These are phyloP conservation scores for Orientallactaga sibirica DNA, from an alignment of 2,797 vertebrate genomes.

Conservation along the genomic window DNA sequence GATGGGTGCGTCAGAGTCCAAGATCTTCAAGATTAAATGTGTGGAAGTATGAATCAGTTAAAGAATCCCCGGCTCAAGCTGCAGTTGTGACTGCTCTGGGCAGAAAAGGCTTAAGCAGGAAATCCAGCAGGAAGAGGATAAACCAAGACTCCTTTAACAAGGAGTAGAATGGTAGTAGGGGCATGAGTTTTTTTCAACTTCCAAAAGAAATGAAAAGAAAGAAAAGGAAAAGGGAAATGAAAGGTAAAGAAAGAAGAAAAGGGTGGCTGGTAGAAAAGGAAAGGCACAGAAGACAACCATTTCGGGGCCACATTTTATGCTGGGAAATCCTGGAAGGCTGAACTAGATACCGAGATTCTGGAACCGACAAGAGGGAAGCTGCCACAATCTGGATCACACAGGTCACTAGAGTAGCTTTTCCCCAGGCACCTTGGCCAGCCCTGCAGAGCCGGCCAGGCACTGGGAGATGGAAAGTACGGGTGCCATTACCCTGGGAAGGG, in stretches of 20 bases:
- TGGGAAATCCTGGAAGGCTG: neutral
- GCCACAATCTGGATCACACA: neutral
- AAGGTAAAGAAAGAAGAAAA: too few species aligned
- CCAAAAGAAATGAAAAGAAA: neutral
- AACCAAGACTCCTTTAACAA: neutral
- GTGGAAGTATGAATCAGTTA: neutral
- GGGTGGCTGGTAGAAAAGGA: neutral
- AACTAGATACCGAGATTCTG: fast-evolving
- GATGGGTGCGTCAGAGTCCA: neutral
- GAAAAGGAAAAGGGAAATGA: neutral
- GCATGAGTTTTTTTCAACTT: neutral
- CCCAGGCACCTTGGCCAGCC: fast-evolving
- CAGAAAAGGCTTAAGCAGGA: fast-evolving
- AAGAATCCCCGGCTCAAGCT: neutral
- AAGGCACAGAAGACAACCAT: neutral
- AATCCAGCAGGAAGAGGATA: neutral
- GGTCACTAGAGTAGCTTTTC: neutral
- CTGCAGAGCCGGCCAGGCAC: fast-evolving
- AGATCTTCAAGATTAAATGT: neutral
- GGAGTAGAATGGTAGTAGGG: neutral
- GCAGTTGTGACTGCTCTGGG: too few species aligned
- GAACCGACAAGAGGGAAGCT: neutral
- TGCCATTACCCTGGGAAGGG: fast-evolving
- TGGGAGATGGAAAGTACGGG: neutral
- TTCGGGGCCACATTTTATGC: fast-evolving